Evolutionary conservation across 1,140 invertebrate species (phyloP), one percentile per base, ranked within the genome.

Genomic region (Ceratosolen fusciceps): DNA sequence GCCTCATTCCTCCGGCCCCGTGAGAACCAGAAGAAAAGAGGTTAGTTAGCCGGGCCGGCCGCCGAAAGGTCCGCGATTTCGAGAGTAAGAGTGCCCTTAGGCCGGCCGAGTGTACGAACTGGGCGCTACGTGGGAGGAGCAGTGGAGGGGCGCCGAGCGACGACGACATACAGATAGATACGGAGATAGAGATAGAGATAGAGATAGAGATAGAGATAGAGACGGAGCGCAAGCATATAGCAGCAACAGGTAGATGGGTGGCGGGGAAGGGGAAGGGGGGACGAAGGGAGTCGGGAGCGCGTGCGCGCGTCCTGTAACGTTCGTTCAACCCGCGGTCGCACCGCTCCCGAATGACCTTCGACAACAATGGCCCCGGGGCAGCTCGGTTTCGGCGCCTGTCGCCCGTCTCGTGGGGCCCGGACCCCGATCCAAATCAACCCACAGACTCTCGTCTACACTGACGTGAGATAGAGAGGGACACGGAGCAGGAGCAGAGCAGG

Each of bases 281-380:
- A 21, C 49, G 14, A 34, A 74, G 54, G 73, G 73, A 62, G 65
- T 74, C 49, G 31, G 16, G 67, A n/a, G 72, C 72, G 72, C 72
- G 72, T 74, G 72, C 72, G 72, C 72, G 56, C 34, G 34, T 74
- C 56, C 58, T 67, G 60, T 87, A 86, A 85, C 85, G 87, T 87
- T 86, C 88, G 86, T 89, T 88, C 86, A 86, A 88, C 87, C 86
- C 68, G 76, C 24, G 74, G 3, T 12, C 49, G 49, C 70, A 16
- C 1, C 56, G 72, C 72, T 68, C 58, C 62, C 76, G 76, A 70
- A 24, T 62, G 76, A 72, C 76, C 76, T 72, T 78, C 76, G 76
- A 78, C 67, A 72, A 72, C 74, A 77, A 75, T 79, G 31, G n/a
- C 14, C n/a, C 47, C 47, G 37, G 71, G 7, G 72, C 21, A 3